Percentiles rank a stretch among this genome's conserved stretches.
Evolutionary conservation across 2,113 vertebrate genomes (phyloP).

Genomic region (Dasyornis broadbenti): DNA sequence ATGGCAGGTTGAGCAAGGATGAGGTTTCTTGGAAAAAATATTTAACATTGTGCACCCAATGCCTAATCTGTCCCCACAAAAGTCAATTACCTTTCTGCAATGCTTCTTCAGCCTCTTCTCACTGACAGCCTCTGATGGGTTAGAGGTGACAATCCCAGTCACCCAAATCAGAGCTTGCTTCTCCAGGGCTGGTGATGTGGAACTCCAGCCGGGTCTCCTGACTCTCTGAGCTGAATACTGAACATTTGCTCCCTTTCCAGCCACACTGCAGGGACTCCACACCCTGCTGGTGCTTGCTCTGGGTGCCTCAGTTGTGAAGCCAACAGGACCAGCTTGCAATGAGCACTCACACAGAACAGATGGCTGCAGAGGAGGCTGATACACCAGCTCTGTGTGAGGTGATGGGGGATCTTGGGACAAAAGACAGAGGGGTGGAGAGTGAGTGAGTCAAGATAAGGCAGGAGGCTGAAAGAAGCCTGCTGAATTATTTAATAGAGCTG

Average conservation of each 20-base stretch:
- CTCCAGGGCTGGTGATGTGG: neutral
- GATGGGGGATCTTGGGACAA: neutral
- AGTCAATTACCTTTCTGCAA: neutral
- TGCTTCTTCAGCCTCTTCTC: neutral
- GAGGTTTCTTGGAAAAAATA: neutral
- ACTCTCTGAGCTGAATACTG: neutral
- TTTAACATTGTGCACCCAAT: neutral
- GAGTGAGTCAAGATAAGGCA: neutral
- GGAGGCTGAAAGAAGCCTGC: neutral
- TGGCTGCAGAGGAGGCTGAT: neutral
- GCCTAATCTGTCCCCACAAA: neutral
- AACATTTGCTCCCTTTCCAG: rapidly evolving
- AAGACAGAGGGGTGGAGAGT: neutral
- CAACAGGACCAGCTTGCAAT: rapidly evolving
- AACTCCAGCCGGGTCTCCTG: neutral
- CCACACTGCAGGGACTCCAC: neutral
- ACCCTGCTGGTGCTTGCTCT: rapidly evolving
- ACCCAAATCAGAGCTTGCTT: neutral
- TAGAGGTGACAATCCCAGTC: neutral
- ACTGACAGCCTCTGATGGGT: neutral
- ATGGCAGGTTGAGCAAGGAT: neutral
- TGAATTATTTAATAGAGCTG: neutral
- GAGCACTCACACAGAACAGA: rapidly evolving
- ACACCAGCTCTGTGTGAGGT: rapidly evolving
- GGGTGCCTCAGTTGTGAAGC: neutral